phyloP scores from a whole-genome alignment of 2,113 vertebrate species.

The Tetrax tetrax region DNA sequence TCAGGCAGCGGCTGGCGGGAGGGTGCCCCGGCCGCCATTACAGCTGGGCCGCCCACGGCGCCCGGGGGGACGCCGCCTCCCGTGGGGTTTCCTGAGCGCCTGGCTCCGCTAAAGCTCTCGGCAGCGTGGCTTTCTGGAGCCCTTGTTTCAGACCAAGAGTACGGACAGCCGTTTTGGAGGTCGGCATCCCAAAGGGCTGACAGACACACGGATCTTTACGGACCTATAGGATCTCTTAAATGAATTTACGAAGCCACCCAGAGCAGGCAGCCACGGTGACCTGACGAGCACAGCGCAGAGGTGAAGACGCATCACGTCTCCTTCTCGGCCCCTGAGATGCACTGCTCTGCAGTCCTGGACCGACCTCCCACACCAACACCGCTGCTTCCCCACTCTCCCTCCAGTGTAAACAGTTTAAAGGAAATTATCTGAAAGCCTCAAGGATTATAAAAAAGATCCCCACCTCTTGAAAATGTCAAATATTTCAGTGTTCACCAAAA shows the following conservation, averaged over 20 bases:
- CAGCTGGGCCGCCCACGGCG: not conserved
- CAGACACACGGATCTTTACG: not conserved
- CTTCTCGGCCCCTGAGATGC: not conserved
- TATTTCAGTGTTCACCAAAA: not conserved
- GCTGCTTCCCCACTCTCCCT: not conserved
- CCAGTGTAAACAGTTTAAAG: not conserved
- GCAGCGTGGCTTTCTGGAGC: not conserved
- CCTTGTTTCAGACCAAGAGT: too few relatives aligned
- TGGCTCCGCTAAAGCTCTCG: not conserved
- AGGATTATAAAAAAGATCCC: not conserved
- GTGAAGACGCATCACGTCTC: fast-evolving
- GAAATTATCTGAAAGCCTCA: not conserved
- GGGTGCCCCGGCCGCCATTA: not conserved
- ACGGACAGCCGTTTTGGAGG: not conserved
- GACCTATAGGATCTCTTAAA: fast-evolving
- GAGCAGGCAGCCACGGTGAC: fast-evolving
- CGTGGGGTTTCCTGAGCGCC: not conserved
- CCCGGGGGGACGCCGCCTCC: not conserved
- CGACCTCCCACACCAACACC: fast-evolving
- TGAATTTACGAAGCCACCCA: fast-evolving
- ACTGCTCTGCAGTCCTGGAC: fast-evolving
- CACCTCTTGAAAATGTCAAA: conserved; percentile 5
- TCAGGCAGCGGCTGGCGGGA: not conserved
- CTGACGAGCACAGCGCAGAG: fast-evolving
- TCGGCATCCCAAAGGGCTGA: not conserved